A percentile compares a stretch with the other conserved stretches of the same genome.
Conservation (phyloP, 2,113 vertebrate species). For the Hoplias malabaricus region DNA sequence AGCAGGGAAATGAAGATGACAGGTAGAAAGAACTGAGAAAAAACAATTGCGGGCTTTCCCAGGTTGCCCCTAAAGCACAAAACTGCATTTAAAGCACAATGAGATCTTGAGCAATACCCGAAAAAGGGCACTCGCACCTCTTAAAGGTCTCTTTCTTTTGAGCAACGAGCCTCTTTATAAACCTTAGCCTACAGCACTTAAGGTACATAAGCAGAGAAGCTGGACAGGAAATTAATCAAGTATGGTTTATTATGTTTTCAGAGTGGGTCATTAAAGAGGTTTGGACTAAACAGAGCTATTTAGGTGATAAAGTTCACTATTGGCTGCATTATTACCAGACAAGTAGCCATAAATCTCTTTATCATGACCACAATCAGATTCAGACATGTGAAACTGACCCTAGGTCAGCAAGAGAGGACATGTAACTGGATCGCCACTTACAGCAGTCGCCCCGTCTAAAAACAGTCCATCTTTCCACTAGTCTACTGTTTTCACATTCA, state of each 20-base stretch:
- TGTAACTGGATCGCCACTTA: too few relatives aligned
- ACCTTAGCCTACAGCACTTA: not conserved
- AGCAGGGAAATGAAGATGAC: not conserved
- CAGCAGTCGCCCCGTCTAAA: too few relatives aligned
- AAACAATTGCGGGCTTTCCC: not conserved
- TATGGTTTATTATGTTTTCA: not conserved
- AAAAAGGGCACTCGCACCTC: not conserved
- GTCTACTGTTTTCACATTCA: too few relatives aligned
- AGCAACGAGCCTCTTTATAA: not conserved
- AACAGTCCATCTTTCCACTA: too few relatives aligned
- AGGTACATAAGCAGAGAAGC: not conserved
- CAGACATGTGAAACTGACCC: not conserved
- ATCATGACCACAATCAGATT: not conserved
- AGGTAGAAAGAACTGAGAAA: not conserved
- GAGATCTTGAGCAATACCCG: not conserved
- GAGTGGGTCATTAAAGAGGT: constrained; percentile 14
- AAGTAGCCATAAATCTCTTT: not conserved
- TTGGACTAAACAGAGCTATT: constrained; percentile 2
- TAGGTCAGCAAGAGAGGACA: not conserved
- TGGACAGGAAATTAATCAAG: constrained; percentile 30
- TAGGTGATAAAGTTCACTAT: constrained; percentile 1
- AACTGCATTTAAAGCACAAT: not conserved
- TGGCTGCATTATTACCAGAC: not conserved
- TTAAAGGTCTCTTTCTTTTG: not conserved
- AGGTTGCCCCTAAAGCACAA: not conserved